These are phyloP conservation scores for Ptyas mucosa DNA, from an alignment of 2,113 vertebrate species.

Conservation along the genomic window DNA sequence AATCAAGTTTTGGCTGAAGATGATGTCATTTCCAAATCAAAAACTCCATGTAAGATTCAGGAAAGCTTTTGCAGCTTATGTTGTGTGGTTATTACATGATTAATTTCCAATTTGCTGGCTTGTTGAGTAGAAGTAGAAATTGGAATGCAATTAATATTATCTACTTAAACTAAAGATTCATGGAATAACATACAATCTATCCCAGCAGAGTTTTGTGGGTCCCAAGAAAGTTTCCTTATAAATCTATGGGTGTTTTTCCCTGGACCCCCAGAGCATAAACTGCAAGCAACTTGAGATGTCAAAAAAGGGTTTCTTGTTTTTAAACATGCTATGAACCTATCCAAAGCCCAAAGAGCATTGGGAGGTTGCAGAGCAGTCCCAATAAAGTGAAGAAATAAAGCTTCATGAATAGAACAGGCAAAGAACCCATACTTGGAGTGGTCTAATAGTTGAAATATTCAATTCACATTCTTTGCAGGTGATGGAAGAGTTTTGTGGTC, in stretches of 20 bases:
- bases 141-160: background rate
- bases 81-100: background rate
- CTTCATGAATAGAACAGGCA: background rate
- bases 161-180: background rate
- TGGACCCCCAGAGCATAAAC: background rate
- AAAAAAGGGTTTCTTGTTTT: background rate
- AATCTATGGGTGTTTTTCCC: background rate
- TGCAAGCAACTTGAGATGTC: background rate
- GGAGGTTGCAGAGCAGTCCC: background rate
- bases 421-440: background rate
- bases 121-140: background rate
- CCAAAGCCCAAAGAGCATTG: background rate
- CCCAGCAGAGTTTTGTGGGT: background rate
- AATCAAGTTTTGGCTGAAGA: background rate
- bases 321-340: background rate
- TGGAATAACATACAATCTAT: background rate
- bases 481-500: background rate
- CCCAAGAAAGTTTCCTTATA: background rate
- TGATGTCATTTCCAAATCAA: background rate
- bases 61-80: background rate
- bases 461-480: background rate
- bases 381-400: background rate
- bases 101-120: background rate
- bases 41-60: background rate
- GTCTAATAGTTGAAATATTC: background rate